Conservation (phyloP, 2,797 vertebrate species). For the Parauchenoglanis ngamensis region DNA sequence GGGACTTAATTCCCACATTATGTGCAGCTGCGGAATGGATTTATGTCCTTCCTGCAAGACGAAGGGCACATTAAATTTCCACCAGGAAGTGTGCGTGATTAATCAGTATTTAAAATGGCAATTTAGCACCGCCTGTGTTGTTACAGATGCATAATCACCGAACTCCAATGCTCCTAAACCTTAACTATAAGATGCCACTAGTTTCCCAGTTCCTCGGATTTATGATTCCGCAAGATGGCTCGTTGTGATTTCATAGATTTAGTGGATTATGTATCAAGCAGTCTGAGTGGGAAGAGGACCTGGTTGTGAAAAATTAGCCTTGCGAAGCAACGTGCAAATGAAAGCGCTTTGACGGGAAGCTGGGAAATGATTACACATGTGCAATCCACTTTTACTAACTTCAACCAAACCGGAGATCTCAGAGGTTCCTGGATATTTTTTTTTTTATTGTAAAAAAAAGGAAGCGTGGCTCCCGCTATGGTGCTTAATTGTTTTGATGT, state of each 20-base stretch:
- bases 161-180: conserved; percentile 49
- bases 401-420: conserved; percentile 43
- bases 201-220: conserved; percentile 46
- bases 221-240: conserved; percentile 30
- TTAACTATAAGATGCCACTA: conserved; percentile 41
- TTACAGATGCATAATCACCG: conserved; percentile 50
- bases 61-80: conserved; percentile 66
- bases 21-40: conserved; percentile 58
- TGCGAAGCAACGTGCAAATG: conserved; percentile 22
- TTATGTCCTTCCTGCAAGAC: conserved; percentile 61
- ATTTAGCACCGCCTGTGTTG: conserved; percentile 51
- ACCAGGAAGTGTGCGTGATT: conserved; percentile 54
- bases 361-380: conserved; percentile 39
- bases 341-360: conserved; percentile 31
- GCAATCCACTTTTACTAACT: conserved; percentile 50
- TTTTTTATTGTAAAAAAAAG: conserved; percentile 15
- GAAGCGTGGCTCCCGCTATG: conserved; percentile 50
- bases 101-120: conserved; percentile 61
- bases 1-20: conserved; percentile 68
- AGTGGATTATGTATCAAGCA: conserved; percentile 29
- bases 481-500: conserved; percentile 66
- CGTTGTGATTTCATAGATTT: conserved; percentile 40
- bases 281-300: conserved; percentile 29
- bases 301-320: conserved; percentile 38
- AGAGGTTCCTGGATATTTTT: conserved; percentile 43